phyloP scores from a whole-genome alignment of 1,140 invertebrate species.

The Nasonia vitripennis region DNA sequence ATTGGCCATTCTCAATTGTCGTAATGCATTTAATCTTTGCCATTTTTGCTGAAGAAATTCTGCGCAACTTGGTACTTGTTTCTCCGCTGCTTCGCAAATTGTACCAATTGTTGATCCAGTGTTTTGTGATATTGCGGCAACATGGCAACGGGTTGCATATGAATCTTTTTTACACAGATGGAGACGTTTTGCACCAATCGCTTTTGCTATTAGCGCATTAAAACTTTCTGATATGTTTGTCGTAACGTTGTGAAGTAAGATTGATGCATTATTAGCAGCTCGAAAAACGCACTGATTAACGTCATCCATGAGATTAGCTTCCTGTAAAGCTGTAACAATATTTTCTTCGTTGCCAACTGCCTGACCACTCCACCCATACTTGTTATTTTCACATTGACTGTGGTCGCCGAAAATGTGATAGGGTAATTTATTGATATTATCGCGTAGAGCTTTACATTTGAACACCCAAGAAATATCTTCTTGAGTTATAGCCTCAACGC shows the following conservation, averaged over 20 bases:
- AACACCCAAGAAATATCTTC: too few species aligned
- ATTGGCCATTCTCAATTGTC: too few species aligned
- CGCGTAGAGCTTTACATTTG: too few species aligned
- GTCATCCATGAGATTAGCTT: background rate
- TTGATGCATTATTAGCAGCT: background rate
- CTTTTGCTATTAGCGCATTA: slow-evolving; percentile 17
- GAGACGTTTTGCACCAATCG: slow-evolving; percentile 38
- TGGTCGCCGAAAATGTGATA: too few species aligned
- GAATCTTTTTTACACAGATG: slow-evolving; percentile 36
- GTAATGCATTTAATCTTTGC: too few species aligned
- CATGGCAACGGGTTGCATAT: slow-evolving; percentile 23
- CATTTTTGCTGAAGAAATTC: too few species aligned
- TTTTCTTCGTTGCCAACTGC: background rate
- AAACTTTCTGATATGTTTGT: slow-evolving; percentile 5
- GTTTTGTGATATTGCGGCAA: too few species aligned
- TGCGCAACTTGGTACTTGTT: too few species aligned
- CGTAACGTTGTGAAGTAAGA: background rate
- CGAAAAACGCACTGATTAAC: background rate
- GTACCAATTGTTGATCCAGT: too few species aligned
- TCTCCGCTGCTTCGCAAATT: too few species aligned
- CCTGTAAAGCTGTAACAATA: background rate
- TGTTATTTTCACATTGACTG: background rate
- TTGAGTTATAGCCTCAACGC: too few species aligned
- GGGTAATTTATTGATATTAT: background rate
- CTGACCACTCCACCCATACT: background rate